These are phyloP conservation scores for Notarius lentiginosus DNA, from an alignment of 2,113 vertebrate genomes.

Conservation along the genomic window DNA sequence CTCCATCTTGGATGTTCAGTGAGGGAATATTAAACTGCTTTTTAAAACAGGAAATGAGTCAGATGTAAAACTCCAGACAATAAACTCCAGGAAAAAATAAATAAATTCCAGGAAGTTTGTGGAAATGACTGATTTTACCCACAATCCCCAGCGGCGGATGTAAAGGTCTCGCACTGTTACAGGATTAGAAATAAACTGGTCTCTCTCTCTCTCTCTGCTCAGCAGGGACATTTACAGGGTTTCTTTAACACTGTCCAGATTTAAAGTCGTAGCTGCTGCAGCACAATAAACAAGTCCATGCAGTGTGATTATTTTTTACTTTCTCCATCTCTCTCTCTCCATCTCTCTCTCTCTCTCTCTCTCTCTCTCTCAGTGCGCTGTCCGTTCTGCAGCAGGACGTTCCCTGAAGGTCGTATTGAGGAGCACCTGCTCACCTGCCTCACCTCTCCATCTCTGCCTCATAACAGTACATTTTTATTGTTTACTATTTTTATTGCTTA, in stretches of 20 bases:
- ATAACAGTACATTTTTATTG: conserved; percentile 70
- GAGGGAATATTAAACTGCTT: too few relatives aligned
- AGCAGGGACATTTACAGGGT: not conserved
- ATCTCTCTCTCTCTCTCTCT: not conserved
- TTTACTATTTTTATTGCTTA: conserved; percentile 22
- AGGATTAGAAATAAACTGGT: too few relatives aligned
- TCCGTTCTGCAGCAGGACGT: conserved; percentile 77
- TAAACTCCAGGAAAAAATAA: too few relatives aligned
- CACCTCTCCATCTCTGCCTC: conserved; percentile 75
- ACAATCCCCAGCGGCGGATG: too few relatives aligned
- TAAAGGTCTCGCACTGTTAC: too few relatives aligned
- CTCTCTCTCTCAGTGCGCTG: conserved; percentile 67
- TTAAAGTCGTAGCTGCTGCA: not conserved
- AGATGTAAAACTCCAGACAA: too few relatives aligned
- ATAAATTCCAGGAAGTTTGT: too few relatives aligned
- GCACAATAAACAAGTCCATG: not conserved
- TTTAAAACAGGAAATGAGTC: too few relatives aligned
- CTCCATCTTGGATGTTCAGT: too few relatives aligned
- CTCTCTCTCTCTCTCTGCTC: not conserved
- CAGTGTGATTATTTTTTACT: not conserved
- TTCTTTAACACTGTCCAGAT: not conserved
- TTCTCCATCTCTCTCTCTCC: not conserved
- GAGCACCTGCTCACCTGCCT: conserved; percentile 79
- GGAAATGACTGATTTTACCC: too few relatives aligned
- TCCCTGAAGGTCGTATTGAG: conserved; percentile 75